Evolutionary conservation across 2,888 invertebrate species (phyloP).

Genomic region (Auanema sp.): DNA sequence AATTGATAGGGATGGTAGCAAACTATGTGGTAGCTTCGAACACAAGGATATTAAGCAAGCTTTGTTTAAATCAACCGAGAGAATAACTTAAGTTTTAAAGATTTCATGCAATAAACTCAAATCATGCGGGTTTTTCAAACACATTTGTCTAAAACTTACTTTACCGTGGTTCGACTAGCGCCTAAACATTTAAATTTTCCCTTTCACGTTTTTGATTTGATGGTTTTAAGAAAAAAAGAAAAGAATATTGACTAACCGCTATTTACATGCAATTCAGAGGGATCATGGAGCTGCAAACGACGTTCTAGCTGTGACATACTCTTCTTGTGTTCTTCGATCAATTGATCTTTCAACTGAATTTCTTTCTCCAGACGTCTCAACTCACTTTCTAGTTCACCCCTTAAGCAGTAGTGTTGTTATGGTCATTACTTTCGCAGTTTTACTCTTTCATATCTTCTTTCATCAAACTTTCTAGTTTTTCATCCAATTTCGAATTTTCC

Average conservation of each 20-base stretch:
- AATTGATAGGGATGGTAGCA: neutral
- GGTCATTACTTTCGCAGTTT: constrained; percentile 1
- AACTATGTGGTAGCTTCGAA: neutral
- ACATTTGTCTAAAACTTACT: no score
- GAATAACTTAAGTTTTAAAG: no score
- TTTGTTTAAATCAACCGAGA: neutral
- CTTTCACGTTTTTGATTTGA: no score
- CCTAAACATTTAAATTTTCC: no score
- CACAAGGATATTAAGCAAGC: neutral
- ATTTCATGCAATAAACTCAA: no score
- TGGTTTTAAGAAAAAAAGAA: neutral
- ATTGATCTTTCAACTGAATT: constrained; percentile 16
- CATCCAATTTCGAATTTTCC: constrained; percentile 62
- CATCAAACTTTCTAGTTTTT: constrained; percentile 39
- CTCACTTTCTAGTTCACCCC: constrained; percentile 5
- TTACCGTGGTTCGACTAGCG: no score
- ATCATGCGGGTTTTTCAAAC: no score
- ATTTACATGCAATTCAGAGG: neutral
- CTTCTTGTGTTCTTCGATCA: constrained; percentile 13
- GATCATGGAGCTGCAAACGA: constrained; percentile 6
- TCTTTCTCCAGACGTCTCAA: constrained; percentile 12
- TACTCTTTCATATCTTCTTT: constrained; percentile 23
- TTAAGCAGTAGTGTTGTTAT: constrained; percentile 8
- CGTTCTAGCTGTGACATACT: constrained; percentile 19
- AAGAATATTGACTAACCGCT: neutral